Conservation (phyloP, 1,140 invertebrate species). For the Cepaea nemoralis region DNA sequence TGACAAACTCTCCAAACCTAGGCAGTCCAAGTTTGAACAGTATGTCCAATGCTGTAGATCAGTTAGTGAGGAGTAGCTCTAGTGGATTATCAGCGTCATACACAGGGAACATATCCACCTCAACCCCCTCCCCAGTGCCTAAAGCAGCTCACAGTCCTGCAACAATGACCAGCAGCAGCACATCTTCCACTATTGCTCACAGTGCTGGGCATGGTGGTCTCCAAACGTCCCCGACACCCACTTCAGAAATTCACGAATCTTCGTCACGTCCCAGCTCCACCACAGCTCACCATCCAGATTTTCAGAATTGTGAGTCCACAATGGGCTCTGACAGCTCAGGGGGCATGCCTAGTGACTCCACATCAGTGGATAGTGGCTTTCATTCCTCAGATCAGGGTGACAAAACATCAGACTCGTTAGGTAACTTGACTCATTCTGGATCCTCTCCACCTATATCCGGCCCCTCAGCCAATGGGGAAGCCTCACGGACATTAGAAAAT, state of each 20-base stretch:
- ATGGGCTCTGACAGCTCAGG: slow-evolving; percentile 42
- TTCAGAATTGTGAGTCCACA: slow-evolving; percentile 33
- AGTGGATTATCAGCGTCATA: slow-evolving; percentile 33
- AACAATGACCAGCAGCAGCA: slow-evolving; percentile 30
- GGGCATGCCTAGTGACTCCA: slow-evolving; percentile 47
- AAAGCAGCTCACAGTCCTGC: slow-evolving; percentile 40
- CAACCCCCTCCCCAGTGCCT: slow-evolving; percentile 42
- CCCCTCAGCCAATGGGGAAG: slow-evolving; percentile 25
- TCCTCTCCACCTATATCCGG: slow-evolving; percentile 18
- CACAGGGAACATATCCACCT: slow-evolving; percentile 32
- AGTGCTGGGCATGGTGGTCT: slow-evolving; percentile 15
- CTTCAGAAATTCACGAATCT: slow-evolving; percentile 43
- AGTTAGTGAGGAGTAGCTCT: slow-evolving; percentile 49
- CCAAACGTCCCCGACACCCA: slow-evolving; percentile 43
- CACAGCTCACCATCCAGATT: slow-evolving; percentile 48
- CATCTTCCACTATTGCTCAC: slow-evolving; percentile 28
- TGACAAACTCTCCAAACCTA: slow-evolving; percentile 45
- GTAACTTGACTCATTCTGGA: slow-evolving; percentile 34
- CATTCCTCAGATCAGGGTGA: slow-evolving; percentile 48
- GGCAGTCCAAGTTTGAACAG: slow-evolving; percentile 54
- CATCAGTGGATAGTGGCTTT: slow-evolving; percentile 48
- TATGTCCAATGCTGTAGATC: slow-evolving; percentile 58
- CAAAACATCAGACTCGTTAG: slow-evolving; percentile 42
- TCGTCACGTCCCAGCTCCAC: slow-evolving; percentile 46
- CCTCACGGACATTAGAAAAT: slow-evolving; percentile 40